Evolutionary conservation across 2,888 invertebrate species (phyloP).

Genomic region (Polymixis lichenea): DNA sequence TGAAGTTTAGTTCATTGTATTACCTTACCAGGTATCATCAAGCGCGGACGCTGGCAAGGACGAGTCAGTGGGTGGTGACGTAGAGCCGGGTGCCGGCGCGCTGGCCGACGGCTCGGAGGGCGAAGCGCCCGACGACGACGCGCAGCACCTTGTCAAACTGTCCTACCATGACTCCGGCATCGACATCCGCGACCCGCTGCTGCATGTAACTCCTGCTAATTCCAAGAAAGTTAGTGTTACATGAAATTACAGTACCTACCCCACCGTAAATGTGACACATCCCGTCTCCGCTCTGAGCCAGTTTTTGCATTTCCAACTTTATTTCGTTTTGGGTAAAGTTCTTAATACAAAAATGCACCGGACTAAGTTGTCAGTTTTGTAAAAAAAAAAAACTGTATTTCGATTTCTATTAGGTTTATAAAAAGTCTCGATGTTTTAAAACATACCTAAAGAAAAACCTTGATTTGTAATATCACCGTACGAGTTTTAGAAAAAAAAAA

Average conservation of each 20-base stretch:
- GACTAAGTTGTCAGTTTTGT: too few species aligned
- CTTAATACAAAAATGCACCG: too few species aligned
- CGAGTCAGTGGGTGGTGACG: slow-evolving; percentile 68
- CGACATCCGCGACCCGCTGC: slow-evolving; percentile 95
- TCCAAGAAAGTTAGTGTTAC: slow-evolving; percentile 90
- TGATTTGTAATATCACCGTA: too few species aligned
- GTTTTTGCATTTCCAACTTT: too few species aligned
- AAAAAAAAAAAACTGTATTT: too few species aligned
- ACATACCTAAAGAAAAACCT: too few species aligned
- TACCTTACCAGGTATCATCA: slow-evolving; percentile 80
- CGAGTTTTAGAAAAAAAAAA: background rate
- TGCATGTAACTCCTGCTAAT: slow-evolving; percentile 92
- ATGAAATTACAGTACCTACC: background rate
- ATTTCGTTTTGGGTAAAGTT: too few species aligned
- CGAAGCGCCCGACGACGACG: slow-evolving; percentile 73
- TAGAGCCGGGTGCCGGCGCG: slow-evolving; percentile 68
- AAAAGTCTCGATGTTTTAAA: too few species aligned
- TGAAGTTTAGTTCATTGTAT: slow-evolving; percentile 8
- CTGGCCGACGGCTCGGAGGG: slow-evolving; percentile 75
- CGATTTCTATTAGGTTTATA: too few species aligned
- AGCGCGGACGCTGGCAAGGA: slow-evolving; percentile 78
- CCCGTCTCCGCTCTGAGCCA: too few species aligned
- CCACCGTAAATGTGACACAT: background rate
- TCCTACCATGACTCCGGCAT: slow-evolving; percentile 97
- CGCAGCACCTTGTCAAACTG: slow-evolving; percentile 93